Evolutionary conservation across 2,797 vertebrate species (phyloP).

Genomic region (Chelidonichthys spinosus): DNA sequence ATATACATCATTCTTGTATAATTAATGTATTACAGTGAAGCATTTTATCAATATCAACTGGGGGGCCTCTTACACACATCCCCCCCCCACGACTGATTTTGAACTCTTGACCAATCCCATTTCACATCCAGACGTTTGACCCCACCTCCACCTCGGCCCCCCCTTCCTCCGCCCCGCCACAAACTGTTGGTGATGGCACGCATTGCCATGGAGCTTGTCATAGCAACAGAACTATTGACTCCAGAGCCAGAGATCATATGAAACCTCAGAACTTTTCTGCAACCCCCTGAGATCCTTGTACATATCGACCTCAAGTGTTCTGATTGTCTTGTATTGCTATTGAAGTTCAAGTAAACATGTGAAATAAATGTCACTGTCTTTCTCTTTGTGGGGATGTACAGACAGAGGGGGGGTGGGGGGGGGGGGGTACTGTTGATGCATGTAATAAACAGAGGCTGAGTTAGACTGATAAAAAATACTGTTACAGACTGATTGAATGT

Average conservation of each 20-base stretch:
- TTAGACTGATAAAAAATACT: background rate
- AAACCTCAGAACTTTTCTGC: conserved; percentile 81
- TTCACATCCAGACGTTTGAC: conserved; percentile 64
- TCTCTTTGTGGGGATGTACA: conserved; percentile 49
- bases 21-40: conserved; percentile 81
- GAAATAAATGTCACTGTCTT: conserved; percentile 71
- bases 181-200: conserved; percentile 66
- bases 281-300: conserved; percentile 74
- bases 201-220: conserved; percentile 67
- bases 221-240: conserved; percentile 72
- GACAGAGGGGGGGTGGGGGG: background rate
- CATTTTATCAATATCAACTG: conserved; percentile 77
- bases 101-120: conserved; percentile 74
- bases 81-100: conserved; percentile 62
- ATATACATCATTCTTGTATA: conserved; percentile 83
- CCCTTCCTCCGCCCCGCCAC: conserved; percentile 33
- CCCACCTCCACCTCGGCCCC: conserved; percentile 33
- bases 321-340: conserved; percentile 86
- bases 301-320: conserved; percentile 82
- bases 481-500: background rate
- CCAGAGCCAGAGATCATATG: conserved; percentile 75
- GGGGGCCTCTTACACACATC: conserved; percentile 64
- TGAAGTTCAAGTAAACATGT: conserved; percentile 85
- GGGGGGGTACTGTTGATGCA: background rate
- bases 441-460: background rate